phyloP scores from a whole-genome alignment of 2,888 invertebrate genomes.

The Caenorhabditis sp. region DNA sequence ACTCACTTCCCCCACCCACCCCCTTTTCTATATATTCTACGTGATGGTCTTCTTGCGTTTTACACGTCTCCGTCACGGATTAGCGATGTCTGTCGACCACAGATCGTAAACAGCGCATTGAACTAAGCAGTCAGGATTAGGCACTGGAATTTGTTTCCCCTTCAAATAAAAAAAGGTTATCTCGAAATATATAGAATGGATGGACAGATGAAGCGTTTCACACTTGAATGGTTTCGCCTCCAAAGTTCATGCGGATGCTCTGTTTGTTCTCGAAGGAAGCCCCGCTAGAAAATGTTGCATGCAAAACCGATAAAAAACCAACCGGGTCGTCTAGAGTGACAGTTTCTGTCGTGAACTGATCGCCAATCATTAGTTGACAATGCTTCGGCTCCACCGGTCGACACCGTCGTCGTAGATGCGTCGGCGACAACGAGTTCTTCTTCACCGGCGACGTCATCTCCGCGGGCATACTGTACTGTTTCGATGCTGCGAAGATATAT shows the following conservation, averaged over 20 bases:
- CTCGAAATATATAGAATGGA: neutral
- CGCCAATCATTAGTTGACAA: constrained; percentile 70
- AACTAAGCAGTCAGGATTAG: constrained; percentile 1
- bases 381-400: constrained; percentile 62
- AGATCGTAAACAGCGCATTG: neutral
- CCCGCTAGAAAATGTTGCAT: too few species aligned
- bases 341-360: constrained; percentile 67
- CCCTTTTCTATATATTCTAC: too few species aligned
- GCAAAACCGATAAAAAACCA: too few species aligned
- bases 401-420: constrained; percentile 50
- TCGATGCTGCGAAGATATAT: constrained; percentile 64
- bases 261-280: too few species aligned
- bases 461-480: constrained; percentile 67
- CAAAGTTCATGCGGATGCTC: constrained; percentile 5
- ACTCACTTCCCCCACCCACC: too few species aligned
- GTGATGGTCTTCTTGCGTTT: too few species aligned
- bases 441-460: constrained; percentile 62
- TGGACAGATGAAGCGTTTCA: neutral
- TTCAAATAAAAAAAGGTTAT: too few species aligned
- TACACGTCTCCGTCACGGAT: neutral
- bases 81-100: neutral
- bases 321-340: constrained; percentile 74
- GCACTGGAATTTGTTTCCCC: too few species aligned
- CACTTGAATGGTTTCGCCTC: neutral
- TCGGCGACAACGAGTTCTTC: constrained; percentile 57